Conservation (phyloP, 2,113 vertebrate species). For the Pagrus major region DNA sequence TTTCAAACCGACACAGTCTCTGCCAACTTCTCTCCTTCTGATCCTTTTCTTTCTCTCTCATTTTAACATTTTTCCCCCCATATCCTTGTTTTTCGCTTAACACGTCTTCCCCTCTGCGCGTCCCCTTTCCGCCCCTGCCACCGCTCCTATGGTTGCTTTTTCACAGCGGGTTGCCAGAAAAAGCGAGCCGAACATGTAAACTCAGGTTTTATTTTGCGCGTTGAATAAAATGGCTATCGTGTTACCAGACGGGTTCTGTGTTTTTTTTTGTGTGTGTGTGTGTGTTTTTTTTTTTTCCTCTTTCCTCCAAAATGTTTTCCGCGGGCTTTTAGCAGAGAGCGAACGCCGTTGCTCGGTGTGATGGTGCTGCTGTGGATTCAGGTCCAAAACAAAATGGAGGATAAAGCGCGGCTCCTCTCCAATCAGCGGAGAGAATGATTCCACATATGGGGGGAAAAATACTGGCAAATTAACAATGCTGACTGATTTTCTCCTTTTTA, state of each 20-base stretch:
- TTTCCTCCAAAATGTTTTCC: slow-evolving; percentile 56
- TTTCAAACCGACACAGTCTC: slow-evolving; percentile 82
- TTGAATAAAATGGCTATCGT: slow-evolving; percentile 43
- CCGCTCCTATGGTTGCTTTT: slow-evolving; percentile 49
- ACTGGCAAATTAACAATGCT: slow-evolving; percentile 21
- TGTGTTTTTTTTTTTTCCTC: background rate
- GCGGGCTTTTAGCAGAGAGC: slow-evolving; percentile 50
- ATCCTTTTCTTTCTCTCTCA: slow-evolving; percentile 78
- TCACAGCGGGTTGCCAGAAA: slow-evolving; percentile 39
- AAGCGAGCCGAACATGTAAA: slow-evolving; percentile 27
- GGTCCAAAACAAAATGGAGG: slow-evolving; percentile 85
- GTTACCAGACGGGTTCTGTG: slow-evolving; percentile 33
- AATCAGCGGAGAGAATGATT: slow-evolving; percentile 59
- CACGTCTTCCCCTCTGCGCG: slow-evolving; percentile 55
- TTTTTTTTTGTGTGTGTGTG: too few species aligned
- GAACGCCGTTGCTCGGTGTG: slow-evolving; percentile 40
- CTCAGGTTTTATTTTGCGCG: slow-evolving; percentile 23
- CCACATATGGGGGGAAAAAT: slow-evolving; percentile 19
- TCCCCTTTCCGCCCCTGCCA: slow-evolving; percentile 33
- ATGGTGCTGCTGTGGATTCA: slow-evolving; percentile 62
- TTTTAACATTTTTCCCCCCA: slow-evolving; percentile 71
- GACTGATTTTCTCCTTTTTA: background rate
- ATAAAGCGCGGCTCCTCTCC: slow-evolving; percentile 59
- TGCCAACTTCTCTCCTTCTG: slow-evolving; percentile 83
- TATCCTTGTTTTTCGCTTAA: slow-evolving; percentile 65